Conservation (phyloP, 2,797 vertebrate genomes). For the Xerus rutilus region DNA sequence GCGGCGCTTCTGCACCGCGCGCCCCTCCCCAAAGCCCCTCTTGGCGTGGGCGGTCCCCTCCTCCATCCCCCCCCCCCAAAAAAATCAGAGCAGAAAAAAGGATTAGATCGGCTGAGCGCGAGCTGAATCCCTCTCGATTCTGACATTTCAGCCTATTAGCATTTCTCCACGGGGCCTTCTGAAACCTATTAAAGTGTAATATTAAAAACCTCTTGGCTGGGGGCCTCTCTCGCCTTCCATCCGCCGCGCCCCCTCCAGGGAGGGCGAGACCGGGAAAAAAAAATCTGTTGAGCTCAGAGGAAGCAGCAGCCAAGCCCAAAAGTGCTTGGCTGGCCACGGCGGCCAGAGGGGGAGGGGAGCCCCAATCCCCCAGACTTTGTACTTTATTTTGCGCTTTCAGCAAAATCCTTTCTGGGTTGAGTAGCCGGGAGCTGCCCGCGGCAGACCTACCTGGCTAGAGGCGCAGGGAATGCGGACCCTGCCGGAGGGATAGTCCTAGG, state of each 20-base stretch:
- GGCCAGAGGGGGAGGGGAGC: constrained; percentile 50
- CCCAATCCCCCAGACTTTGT: constrained; percentile 77
- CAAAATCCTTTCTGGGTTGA: constrained; percentile 70
- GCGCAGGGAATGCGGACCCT: background rate
- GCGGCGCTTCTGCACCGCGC: constrained; percentile 38
- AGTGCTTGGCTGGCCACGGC: constrained; percentile 74
- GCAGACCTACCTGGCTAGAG: constrained; percentile 55
- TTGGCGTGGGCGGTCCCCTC: constrained; percentile 64
- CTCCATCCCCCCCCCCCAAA: background rate
- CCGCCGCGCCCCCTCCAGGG: constrained; percentile 83
- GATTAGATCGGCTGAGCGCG: constrained; percentile 78
- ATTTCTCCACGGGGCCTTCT: constrained; percentile 80
- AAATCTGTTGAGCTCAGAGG: constrained; percentile 80
- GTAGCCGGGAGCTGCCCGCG: constrained; percentile 46
- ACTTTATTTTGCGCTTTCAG: constrained; percentile 79
- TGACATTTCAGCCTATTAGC: constrained; percentile 84
- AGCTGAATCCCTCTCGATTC: constrained; percentile 80
- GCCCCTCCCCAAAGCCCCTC: constrained; percentile 75
- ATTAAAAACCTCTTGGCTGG: constrained; percentile 82
- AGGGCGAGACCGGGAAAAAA: constrained; percentile 76
- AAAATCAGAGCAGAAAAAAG: constrained; percentile 80
- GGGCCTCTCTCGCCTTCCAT: constrained; percentile 76
- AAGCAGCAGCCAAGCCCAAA: constrained; percentile 76
- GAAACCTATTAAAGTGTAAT: constrained; percentile 84
- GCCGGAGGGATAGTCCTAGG: background rate